A percentile compares a stretch with the other conserved stretches of the same genome.
These are phyloP conservation scores for Halcyon malimbica DNA, from an alignment of 2,113 vertebrate genomes.

Conservation along the genomic window DNA sequence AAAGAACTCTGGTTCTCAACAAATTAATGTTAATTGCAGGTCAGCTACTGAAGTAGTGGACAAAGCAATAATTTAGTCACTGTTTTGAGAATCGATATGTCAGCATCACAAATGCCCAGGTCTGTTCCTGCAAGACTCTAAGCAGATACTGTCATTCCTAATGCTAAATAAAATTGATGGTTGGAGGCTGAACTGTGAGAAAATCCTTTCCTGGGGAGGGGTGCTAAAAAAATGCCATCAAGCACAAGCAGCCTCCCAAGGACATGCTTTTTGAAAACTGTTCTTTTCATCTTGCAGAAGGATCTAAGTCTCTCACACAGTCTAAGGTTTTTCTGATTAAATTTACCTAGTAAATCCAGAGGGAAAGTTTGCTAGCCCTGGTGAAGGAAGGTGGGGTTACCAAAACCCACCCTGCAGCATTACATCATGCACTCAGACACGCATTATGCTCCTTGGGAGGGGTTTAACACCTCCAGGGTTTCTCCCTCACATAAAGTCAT, in stretches of 20 bases:
- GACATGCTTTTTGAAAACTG: neutral
- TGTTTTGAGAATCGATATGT: rapidly evolving
- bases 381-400: neutral
- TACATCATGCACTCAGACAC: neutral
- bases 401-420: neutral
- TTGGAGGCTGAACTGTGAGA: neutral
- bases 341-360: neutral
- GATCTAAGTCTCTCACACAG: neutral
- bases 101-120: neutral
- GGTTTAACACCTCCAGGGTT: neutral
- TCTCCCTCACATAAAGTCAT: neutral
- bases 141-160: neutral
- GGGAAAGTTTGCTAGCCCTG: neutral
- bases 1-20: neutral
- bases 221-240: neutral
- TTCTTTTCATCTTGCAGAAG: neutral
- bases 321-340: neutral
- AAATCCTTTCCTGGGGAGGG: neutral
- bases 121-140: neutral
- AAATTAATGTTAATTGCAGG: neutral
- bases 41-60: neutral
- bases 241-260: rapidly evolving
- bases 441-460: neutral
- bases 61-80: neutral
- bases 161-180: neutral